phyloP scores from a whole-genome alignment of 2,888 invertebrate species.

The Alsophila aescularia region DNA sequence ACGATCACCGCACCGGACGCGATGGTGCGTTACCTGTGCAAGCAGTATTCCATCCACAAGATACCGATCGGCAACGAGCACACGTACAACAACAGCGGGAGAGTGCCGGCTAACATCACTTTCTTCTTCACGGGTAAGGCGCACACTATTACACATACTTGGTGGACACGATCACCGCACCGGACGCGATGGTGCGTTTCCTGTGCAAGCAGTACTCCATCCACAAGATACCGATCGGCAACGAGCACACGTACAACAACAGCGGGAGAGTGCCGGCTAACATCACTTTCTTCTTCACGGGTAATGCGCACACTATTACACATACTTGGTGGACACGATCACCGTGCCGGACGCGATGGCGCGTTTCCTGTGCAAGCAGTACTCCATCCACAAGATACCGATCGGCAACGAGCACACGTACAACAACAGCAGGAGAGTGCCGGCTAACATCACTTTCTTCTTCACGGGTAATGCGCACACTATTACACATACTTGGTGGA shows the following conservation, averaged over 20 bases:
- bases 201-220: conserved; percentile 87
- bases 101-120: conserved; percentile 84
- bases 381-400: conserved; percentile 88
- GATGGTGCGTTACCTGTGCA: conserved; percentile 73
- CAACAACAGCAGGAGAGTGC: conserved; percentile 84
- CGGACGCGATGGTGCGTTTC: conserved; percentile 58
- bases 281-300: conserved; percentile 86
- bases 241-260: conserved; percentile 83
- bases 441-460: conserved; percentile 83
- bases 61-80: conserved; percentile 88
- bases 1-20: conserved; percentile 88
- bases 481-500: too few species aligned
- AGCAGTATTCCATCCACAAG: conserved; percentile 86
- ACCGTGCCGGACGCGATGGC: conserved; percentile 85
- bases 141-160: conserved; percentile 70
- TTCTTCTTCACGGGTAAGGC: conserved; percentile 87
- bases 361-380: conserved; percentile 83
- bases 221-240: conserved; percentile 89
- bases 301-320: conserved; percentile 62
- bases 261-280: conserved; percentile 84
- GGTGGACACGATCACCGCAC: conserved; percentile 87
- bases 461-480: conserved; percentile 84
- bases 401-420: conserved; percentile 87
- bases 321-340: conserved; percentile 87
- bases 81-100: conserved; percentile 84